phyloP scores from a whole-genome alignment of 2,888 invertebrate species.

The Parelbella ahira region DNA sequence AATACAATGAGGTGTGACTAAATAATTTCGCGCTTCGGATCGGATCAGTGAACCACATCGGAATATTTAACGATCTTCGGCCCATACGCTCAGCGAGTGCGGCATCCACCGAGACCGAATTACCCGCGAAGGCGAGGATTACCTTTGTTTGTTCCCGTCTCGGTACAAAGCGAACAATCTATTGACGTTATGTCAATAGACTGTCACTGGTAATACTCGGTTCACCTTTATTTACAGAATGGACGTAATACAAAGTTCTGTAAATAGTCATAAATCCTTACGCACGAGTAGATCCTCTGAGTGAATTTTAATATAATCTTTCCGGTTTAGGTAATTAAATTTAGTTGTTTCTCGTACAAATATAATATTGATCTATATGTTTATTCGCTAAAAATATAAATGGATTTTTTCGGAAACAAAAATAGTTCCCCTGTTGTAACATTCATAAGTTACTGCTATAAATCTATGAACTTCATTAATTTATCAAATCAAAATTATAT shows the following conservation, averaged over 20 bases:
- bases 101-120: constrained; percentile 29
- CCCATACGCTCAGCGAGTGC: constrained; percentile 26
- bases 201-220: constrained; percentile 70
- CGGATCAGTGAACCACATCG: constrained; percentile 24
- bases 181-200: constrained; percentile 72
- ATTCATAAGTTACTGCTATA: too few species aligned
- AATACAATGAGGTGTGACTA: constrained; percentile 23
- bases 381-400: too few species aligned
- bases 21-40: constrained; percentile 21
- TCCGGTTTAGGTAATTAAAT: too few species aligned
- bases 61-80: constrained; percentile 22
- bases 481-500: too few species aligned
- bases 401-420: too few species aligned
- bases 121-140: constrained; percentile 39
- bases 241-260: constrained; percentile 56
- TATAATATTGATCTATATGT: too few species aligned
- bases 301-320: too few species aligned
- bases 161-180: constrained; percentile 70
- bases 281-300: too few species aligned
- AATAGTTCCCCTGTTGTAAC: too few species aligned
- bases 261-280: too few species aligned
- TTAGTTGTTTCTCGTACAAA: too few species aligned
- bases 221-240: constrained; percentile 69
- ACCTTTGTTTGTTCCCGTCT: constrained; percentile 66
- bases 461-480: too few species aligned